phyloP scores from a whole-genome alignment of 2,113 vertebrate species.

The Heterochromis multidens region DNA sequence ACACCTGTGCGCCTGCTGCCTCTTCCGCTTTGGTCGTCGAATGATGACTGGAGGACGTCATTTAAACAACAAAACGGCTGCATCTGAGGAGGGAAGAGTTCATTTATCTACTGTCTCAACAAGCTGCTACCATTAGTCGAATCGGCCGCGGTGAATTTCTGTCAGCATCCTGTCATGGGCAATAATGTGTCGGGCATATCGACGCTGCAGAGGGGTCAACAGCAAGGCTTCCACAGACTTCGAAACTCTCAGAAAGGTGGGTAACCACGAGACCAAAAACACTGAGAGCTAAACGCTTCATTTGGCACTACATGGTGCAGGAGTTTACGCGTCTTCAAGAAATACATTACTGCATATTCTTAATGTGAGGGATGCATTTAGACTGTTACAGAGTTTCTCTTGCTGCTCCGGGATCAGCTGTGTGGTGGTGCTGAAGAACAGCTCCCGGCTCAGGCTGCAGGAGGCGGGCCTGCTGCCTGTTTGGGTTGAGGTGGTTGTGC shows the following conservation, averaged over 20 bases:
- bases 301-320: no score
- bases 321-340: neutral
- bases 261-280: neutral
- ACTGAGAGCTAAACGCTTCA: neutral
- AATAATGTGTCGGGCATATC: slow-evolving; percentile 61
- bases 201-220: slow-evolving; percentile 59
- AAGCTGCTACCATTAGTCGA: neutral
- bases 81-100: neutral
- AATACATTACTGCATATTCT: no score
- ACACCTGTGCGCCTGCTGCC: neutral
- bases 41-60: neutral
- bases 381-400: neutral
- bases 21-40: neutral
- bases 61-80: neutral
- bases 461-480: neutral
- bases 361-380: neutral
- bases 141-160: neutral
- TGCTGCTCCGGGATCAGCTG: neutral
- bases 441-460: slow-evolving; percentile 39
- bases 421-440: slow-evolving; percentile 72
- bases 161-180: slow-evolving; percentile 53
- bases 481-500: neutral
- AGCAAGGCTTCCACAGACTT: slow-evolving; percentile 65
- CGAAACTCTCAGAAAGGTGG: slow-evolving; percentile 65
- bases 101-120: neutral